Conservation (phyloP, 2,113 vertebrate genomes). For the Ovis aries region DNA sequence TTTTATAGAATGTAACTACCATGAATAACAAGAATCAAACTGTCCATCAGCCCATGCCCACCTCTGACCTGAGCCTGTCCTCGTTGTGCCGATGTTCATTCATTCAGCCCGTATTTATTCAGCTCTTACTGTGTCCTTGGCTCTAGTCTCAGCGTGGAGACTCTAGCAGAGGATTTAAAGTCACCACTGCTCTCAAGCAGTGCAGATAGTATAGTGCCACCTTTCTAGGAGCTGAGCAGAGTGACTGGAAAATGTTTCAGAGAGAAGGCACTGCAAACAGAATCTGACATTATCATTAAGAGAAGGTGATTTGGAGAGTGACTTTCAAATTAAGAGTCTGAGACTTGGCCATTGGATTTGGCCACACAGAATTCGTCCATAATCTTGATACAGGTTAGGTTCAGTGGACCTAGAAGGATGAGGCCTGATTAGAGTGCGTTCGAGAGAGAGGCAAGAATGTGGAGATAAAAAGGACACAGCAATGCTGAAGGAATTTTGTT, state of each 20-base stretch:
- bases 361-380: neutral
- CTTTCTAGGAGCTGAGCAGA: neutral
- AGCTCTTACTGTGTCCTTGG: neutral
- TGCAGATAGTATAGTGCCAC: neutral
- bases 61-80: neutral
- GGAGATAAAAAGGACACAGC: neutral
- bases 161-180: neutral
- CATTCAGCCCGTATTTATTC: neutral
- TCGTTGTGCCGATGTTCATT: neutral
- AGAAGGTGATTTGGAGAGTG: neutral
- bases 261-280: neutral
- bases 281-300: neutral
- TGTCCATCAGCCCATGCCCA: too few relatives aligned
- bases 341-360: neutral
- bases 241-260: neutral
- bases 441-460: neutral
- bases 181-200: neutral
- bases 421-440: neutral
- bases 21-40: neutral
- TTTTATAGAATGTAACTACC: neutral
- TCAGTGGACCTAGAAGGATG: neutral
- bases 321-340: neutral
- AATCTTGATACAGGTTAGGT: neutral
- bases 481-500: neutral
- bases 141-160: neutral